phyloP scores from a whole-genome alignment of 92 coral and sea anemone species.

The Zoanthus sociatus region DNA sequence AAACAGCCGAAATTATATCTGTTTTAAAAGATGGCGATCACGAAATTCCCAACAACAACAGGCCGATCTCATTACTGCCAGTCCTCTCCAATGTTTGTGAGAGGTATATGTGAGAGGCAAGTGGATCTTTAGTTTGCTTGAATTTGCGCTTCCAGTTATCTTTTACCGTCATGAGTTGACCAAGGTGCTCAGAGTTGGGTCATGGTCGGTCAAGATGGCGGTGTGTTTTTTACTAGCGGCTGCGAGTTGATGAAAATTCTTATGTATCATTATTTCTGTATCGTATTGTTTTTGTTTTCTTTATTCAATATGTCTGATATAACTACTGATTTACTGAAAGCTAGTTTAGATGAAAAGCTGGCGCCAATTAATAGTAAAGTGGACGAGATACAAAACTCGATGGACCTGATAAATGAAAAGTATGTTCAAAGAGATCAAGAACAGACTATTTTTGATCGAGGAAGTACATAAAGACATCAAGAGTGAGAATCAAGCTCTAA shows the following conservation, averaged over 20 bases:
- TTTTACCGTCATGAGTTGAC: slow-evolving; percentile 62
- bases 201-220: no score
- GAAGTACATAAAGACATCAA: slow-evolving; percentile 25
- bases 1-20: background rate
- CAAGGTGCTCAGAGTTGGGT: no score
- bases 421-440: slow-evolving; percentile 12
- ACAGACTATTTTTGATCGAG: background rate
- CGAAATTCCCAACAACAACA: slow-evolving; percentile 45
- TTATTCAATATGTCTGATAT: background rate
- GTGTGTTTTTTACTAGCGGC: no score
- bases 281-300: background rate
- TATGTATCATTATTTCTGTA: background rate
- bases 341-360: background rate
- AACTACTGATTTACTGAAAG: background rate
- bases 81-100: slow-evolving; percentile 53
- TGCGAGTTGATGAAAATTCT: no score
- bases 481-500: slow-evolving; percentile 29
- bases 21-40: slow-evolving; percentile 22
- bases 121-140: slow-evolving; percentile 58
- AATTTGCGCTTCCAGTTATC: slow-evolving; percentile 58
- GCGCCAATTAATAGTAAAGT: background rate
- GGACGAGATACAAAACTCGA: slow-evolving; percentile 1
- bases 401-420: slow-evolving; percentile 17
- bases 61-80: slow-evolving; percentile 50
- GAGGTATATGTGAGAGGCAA: background rate